Percentiles rank a stretch among this genome's conserved stretches.
Evolutionary conservation across 2,113 vertebrate genomes (phyloP).

Genomic region (Erpornis zantholeuca): DNA sequence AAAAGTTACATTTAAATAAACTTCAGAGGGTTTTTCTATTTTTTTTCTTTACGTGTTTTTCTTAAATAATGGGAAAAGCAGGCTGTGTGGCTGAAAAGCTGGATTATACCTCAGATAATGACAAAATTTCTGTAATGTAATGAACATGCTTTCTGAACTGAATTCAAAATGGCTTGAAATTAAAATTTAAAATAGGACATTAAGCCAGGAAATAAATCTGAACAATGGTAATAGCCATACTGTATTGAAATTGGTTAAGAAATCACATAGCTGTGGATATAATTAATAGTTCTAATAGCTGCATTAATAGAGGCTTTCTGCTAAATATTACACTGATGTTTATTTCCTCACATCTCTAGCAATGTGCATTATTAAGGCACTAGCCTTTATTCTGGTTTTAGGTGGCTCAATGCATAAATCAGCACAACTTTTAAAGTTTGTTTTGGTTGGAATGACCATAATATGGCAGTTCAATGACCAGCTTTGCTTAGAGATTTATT

Average conservation of each 20-base stretch:
- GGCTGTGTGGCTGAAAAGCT: not conserved
- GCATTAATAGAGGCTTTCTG: not conserved
- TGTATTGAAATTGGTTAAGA: not conserved
- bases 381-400: not conserved
- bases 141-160: not conserved
- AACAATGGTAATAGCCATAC: not conserved
- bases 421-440: not conserved
- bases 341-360: not conserved
- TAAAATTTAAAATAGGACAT: conserved; percentile 15
- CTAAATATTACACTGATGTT: not conserved
- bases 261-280: not conserved
- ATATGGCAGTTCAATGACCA: not conserved
- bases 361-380: not conserved
- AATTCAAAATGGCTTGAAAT: conserved; percentile 51
- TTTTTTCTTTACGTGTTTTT: not conserved
- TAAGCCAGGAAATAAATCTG: conserved; percentile 43
- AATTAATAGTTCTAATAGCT: conserved; percentile 20
- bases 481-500: not conserved
- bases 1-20: not conserved
- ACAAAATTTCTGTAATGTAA: not conserved
- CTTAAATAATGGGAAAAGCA: not conserved
- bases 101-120: not conserved
- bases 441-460: not conserved
- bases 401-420: not conserved
- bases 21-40: not conserved